Conservation (phyloP, 2,888 invertebrate genomes). For the Metalampra italica region DNA sequence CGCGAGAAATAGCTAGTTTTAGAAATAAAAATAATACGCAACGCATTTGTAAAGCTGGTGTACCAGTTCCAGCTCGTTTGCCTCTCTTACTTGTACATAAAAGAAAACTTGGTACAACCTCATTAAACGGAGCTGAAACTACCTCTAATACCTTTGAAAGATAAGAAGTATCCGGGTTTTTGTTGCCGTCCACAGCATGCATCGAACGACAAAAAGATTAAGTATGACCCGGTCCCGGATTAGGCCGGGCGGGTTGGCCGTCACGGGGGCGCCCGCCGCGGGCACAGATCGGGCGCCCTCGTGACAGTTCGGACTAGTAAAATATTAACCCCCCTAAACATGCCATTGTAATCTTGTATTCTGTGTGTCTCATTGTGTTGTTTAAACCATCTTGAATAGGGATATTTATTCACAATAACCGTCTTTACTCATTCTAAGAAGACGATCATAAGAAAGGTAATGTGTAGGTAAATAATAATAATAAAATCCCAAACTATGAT, state of each 20-base stretch:
- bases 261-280: neutral
- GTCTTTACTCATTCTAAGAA: too few relatives aligned
- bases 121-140: neutral
- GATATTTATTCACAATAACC: too few relatives aligned
- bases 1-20: too few relatives aligned
- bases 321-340: constrained; percentile 9
- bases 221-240: constrained; percentile 32
- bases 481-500: too few relatives aligned
- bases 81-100: too few relatives aligned
- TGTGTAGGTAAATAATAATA: too few relatives aligned
- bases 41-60: too few relatives aligned
- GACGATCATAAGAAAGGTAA: too few relatives aligned
- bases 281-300: constrained; percentile 7
- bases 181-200: neutral
- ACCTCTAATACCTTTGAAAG: too few relatives aligned
- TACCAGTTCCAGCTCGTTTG: too few relatives aligned
- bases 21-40: too few relatives aligned
- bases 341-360: constrained; percentile 1
- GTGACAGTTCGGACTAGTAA: constrained; percentile 7
- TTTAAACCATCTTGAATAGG: neutral
- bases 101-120: too few relatives aligned
- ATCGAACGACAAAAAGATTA: constrained; percentile 34
- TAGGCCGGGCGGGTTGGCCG: constrained; percentile 15
- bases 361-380: neutral
- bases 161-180: neutral